Percentiles rank a stretch among this genome's conserved stretches.
Evolutionary conservation across 2,888 invertebrate genomes (phyloP).

Genomic region (Elegia similella): DNA sequence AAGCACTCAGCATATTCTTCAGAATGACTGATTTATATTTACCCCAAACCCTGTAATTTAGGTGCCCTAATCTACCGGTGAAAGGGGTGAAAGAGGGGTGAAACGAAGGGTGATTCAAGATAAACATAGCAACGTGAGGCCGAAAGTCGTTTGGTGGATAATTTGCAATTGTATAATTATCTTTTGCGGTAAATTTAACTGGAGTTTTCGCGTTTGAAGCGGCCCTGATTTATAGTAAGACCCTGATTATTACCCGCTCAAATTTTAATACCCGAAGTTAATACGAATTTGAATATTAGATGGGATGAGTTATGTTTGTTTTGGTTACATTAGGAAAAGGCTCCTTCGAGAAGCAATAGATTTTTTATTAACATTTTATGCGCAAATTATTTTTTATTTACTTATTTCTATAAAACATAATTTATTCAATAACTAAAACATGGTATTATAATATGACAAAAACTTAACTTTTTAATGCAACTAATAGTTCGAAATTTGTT

Average conservation of each 20-base stretch:
- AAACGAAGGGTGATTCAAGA: conserved; percentile 76
- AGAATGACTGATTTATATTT: conserved; percentile 34
- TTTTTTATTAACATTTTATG: not conserved
- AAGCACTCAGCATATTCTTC: conserved; percentile 7
- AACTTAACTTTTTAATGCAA: too few relatives aligned
- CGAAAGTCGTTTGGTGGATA: conserved; percentile 48
- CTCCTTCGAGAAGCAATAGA: not conserved
- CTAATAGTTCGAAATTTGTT: too few relatives aligned
- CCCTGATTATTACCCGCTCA: conserved; percentile 36
- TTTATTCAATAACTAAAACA: too few relatives aligned
- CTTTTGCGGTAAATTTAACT: conserved; percentile 59
- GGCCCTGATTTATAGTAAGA: conserved; percentile 45
- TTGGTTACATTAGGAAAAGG: not conserved
- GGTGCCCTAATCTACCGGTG: conserved; percentile 61
- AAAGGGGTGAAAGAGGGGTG: conserved; percentile 63
- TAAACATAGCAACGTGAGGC: conserved; percentile 67
- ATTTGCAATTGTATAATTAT: conserved; percentile 74
- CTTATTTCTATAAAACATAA: too few relatives aligned
- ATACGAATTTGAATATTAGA: conserved; percentile 18
- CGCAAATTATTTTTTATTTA: too few relatives aligned
- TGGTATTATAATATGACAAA: too few relatives aligned
- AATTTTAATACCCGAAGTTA: conserved; percentile 19
- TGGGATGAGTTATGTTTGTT: conserved; percentile 15
- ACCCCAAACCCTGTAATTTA: conserved; percentile 56
- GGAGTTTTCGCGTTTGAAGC: conserved; percentile 51